Evolutionary conservation across 1,140 invertebrate species (phyloP), one percentile per base, ranked within the genome.

Genomic region (Drosophila seguyi): DNA sequence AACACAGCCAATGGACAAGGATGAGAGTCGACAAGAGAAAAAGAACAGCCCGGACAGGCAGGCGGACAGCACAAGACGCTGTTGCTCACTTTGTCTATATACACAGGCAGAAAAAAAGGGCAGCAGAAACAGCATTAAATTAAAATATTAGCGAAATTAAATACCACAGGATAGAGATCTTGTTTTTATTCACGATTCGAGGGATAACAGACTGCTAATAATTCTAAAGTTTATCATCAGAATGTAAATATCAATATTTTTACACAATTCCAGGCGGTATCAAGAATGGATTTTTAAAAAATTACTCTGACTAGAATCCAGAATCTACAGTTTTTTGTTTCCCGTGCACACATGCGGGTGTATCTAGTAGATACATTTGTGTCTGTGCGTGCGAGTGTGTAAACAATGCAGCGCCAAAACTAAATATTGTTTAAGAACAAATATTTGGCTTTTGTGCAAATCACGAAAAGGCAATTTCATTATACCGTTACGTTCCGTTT

Each of bases 401-500:
- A 90, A 88, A 88, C 85, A 90, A 79, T 88, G 84, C 81, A 88
- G 84, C 80, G 80, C 65, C 81, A 68, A 84, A 88, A 78, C 85
- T 88, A 88, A 90, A 88, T 88, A 88, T 88, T 88, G 85, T 90
- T 88, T 88, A 90, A 88, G 84, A 84, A 88, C 84, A 88, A 88
- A 88, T 88, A 88, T 88, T 88, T 90, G 61, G 25, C 87, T 88
- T 78, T 84, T 77, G 80, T 84, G 83, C 83, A 78, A 78, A 78
- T 78, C 75, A 78, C 65, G 44, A 63, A 76, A 55, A 56, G 57
- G 55, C 75, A 62, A 69, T 76, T 78, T 78, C 57, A 61, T 69
- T 69, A 69, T 69, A 55, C 66, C 62, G 14, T 47, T 52, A 66
- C 66, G 66, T 55, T 27, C 41, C 48, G 31, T 25, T 55, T 59